Conservation (phyloP, 37 sponge, comb jelly and placozoan genomes). For the Bolinopsis microptera region DNA sequence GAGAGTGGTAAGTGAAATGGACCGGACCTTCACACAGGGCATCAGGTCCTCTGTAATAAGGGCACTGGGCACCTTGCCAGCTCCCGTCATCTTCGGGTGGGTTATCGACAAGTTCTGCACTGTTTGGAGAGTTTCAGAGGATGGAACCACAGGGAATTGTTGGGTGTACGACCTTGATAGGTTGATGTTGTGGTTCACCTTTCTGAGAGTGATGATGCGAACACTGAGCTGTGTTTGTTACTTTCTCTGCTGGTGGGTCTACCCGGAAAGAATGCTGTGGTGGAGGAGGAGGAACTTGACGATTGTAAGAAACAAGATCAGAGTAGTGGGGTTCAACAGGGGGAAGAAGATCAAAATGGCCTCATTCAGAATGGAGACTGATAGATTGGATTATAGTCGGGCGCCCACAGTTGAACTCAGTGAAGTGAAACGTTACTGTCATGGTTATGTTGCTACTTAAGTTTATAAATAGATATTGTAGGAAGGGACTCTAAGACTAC, state of each 20-base stretch:
- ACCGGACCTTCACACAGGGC: conserved; percentile 33
- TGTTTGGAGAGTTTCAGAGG: conserved; percentile 27
- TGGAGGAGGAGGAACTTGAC: neutral
- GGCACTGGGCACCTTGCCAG: conserved; percentile 55
- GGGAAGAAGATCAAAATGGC: too few relatives aligned
- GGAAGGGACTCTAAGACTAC: too few relatives aligned
- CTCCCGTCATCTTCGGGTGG: conserved; percentile 30
- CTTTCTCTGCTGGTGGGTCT: conserved; percentile 28
- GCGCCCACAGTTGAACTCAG: too few relatives aligned
- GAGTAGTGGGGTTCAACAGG: too few relatives aligned
- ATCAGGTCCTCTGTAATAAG: conserved; percentile 21
- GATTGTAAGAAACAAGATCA: neutral
- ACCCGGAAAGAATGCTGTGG: neutral
- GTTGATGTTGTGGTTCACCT: neutral
- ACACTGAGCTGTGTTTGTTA: neutral
- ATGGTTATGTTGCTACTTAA: too few relatives aligned
- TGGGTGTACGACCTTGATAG: conserved; percentile 21
- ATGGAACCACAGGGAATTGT: conserved; percentile 36
- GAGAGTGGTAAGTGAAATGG: conserved; percentile 27
- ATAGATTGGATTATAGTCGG: too few relatives aligned
- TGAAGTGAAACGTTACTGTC: too few relatives aligned
- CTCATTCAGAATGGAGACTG: too few relatives aligned
- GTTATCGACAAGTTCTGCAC: conserved; percentile 59
- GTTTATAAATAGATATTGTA: too few relatives aligned
- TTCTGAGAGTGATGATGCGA: neutral